Evolutionary conservation across 2,888 invertebrate species (phyloP).

Genomic region (Bibio marci): DNA sequence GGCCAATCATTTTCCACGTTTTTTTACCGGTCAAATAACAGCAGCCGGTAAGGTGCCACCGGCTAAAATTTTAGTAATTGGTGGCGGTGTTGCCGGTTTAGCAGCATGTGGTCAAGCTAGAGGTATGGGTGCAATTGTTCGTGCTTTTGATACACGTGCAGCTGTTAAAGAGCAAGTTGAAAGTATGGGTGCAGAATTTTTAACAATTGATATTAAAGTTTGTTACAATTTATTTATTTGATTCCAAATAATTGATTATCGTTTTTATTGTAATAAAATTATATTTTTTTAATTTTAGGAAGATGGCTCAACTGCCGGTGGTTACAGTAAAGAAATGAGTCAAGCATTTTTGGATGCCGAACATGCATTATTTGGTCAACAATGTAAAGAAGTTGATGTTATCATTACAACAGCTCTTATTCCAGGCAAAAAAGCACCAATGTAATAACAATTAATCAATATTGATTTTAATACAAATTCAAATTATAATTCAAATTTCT

Average conservation of each 20-base stretch:
- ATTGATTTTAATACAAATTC: not conserved
- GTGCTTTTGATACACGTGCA: slow-evolving; percentile 73
- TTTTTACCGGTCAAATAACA: slow-evolving; percentile 80
- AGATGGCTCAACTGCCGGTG: slow-evolving; percentile 53
- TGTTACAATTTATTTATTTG: slow-evolving; percentile 5
- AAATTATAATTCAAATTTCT: not conserved
- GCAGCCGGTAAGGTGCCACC: slow-evolving; percentile 82
- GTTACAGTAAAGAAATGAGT: slow-evolving; percentile 77
- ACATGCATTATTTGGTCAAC: slow-evolving; percentile 70
- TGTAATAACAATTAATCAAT: slow-evolving; percentile 15
- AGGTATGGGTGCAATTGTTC: slow-evolving; percentile 77
- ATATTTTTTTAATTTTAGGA: slow-evolving; percentile 36
- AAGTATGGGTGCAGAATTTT: slow-evolving; percentile 75
- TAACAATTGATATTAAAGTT: slow-evolving; percentile 60
- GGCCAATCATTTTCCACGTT: slow-evolving; percentile 75
- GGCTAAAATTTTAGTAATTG: slow-evolving; percentile 72
- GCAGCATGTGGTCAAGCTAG: slow-evolving; percentile 48
- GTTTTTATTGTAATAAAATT: too few relatives aligned
- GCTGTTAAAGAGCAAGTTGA: slow-evolving; percentile 73
- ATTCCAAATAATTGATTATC: not conserved
- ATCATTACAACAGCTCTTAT: slow-evolving; percentile 81
- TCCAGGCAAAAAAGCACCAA: slow-evolving; percentile 70
- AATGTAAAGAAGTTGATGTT: slow-evolving; percentile 69
- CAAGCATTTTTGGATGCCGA: slow-evolving; percentile 73
- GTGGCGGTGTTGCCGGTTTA: slow-evolving; percentile 67